Evolutionary conservation across 2,797 vertebrate species (phyloP).

Genomic region (Naso thynnoides): DNA sequence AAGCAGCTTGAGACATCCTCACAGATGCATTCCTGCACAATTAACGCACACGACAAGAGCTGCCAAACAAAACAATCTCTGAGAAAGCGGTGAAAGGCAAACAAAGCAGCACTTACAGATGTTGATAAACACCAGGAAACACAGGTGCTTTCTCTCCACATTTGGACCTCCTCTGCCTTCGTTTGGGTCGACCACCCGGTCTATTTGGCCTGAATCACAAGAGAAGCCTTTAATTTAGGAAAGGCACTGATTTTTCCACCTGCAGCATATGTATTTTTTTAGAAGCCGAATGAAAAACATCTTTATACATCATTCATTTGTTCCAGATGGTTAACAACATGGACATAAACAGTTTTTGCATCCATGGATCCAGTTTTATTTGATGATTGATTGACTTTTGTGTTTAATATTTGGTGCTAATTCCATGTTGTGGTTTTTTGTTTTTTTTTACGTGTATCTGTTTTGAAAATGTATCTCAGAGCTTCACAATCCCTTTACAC

Average conservation of each 20-base stretch:
- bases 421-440: neutral
- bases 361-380: neutral
- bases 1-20: slow-evolving; percentile 30
- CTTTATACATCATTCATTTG: slow-evolving; percentile 17
- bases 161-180: slow-evolving; percentile 36
- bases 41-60: slow-evolving; percentile 36
- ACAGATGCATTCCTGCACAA: slow-evolving; percentile 57
- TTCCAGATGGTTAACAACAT: neutral
- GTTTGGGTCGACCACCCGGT: slow-evolving; percentile 17
- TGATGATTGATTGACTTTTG: too few relatives aligned
- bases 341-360: neutral
- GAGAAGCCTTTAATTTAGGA: slow-evolving; percentile 10
- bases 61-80: slow-evolving; percentile 75
- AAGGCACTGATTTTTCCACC: slow-evolving; percentile 41
- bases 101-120: slow-evolving; percentile 59
- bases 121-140: slow-evolving; percentile 55
- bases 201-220: slow-evolving; percentile 30
- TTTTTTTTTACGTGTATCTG: neutral
- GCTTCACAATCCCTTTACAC: neutral
- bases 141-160: slow-evolving; percentile 73
- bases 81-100: slow-evolving; percentile 53
- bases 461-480: neutral
- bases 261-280: slow-evolving; percentile 27
- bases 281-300: slow-evolving; percentile 50
- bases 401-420: neutral